Percentiles rank a stretch among this genome's conserved stretches.
These are phyloP conservation scores for Hippocampus comes DNA, from an alignment of 2,113 vertebrate species.

Conservation along the genomic window DNA sequence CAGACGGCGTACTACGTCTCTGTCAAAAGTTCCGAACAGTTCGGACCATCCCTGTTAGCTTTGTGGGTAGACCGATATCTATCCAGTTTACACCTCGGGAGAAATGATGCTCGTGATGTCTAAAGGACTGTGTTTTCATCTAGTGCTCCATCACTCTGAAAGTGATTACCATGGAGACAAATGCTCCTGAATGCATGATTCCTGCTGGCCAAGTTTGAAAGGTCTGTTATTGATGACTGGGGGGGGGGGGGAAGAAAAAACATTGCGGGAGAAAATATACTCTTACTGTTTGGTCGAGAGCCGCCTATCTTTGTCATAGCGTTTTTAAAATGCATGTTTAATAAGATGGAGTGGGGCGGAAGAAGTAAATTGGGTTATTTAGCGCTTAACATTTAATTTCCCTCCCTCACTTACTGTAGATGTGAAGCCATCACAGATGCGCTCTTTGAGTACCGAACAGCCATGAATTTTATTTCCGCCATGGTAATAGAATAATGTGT, in stretches of 20 bases:
- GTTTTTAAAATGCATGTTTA: background rate
- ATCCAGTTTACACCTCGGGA: background rate
- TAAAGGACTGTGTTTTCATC: conserved; percentile 15
- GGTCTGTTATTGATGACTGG: conserved; percentile 11
- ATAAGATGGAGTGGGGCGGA: background rate
- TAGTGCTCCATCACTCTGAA: conserved; percentile 18
- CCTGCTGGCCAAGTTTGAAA: background rate
- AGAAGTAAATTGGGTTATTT: background rate
- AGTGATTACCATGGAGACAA: conserved; percentile 33
- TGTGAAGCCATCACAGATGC: background rate
- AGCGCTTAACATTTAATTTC: background rate
- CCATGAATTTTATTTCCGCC: background rate
- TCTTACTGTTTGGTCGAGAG: background rate
- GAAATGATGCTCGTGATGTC: conserved; percentile 20
- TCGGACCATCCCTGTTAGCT: conserved; percentile 1
- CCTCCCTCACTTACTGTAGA: background rate
- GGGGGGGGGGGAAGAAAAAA: too few relatives aligned
- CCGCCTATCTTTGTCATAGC: background rate
- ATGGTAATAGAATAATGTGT: background rate
- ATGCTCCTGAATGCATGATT: conserved; percentile 17
- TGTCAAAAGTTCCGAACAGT: conserved; percentile 3
- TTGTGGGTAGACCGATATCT: conserved; percentile 5
- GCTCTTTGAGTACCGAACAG: background rate
- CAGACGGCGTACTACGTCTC: background rate
- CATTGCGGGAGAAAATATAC: background rate